phyloP scores from a whole-genome alignment of 23 tunicate species.

The Trididemnum miniatum region DNA sequence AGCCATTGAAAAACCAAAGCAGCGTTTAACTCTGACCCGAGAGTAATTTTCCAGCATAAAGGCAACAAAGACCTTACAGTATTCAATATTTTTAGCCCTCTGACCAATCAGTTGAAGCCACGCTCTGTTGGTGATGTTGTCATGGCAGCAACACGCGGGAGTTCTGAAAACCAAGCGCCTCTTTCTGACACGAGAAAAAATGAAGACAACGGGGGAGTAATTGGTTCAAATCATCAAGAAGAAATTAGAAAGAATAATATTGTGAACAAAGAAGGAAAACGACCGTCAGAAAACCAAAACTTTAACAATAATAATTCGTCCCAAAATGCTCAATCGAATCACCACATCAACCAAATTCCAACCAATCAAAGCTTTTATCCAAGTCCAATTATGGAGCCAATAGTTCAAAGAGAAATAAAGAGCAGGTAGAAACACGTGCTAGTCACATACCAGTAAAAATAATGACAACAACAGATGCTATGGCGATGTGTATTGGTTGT shows the following conservation, averaged over 20 bases:
- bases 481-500: no score
- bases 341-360: not conserved
- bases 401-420: no score
- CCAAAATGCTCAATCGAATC: no score
- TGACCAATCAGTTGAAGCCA: constrained; percentile 63
- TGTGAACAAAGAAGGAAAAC: no score
- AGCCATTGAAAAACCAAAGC: not conserved
- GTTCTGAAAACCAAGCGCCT: not conserved
- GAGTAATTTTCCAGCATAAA: no score
- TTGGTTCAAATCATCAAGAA: not conserved
- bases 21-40: no score
- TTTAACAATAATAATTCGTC: not conserved
- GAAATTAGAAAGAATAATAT: not conserved
- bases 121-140: constrained; percentile 37
- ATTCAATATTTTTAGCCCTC: constrained; percentile 51
- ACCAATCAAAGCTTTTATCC: not conserved
- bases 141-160: not conserved
- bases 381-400: no score
- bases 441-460: no score
- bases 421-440: no score
- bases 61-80: no score
- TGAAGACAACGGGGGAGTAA: not conserved
- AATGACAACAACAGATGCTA: not conserved
- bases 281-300: not conserved
- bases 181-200: not conserved